phyloP scores from a whole-genome alignment of 2,113 vertebrate genomes.

The Genyomyrus donnyi region DNA sequence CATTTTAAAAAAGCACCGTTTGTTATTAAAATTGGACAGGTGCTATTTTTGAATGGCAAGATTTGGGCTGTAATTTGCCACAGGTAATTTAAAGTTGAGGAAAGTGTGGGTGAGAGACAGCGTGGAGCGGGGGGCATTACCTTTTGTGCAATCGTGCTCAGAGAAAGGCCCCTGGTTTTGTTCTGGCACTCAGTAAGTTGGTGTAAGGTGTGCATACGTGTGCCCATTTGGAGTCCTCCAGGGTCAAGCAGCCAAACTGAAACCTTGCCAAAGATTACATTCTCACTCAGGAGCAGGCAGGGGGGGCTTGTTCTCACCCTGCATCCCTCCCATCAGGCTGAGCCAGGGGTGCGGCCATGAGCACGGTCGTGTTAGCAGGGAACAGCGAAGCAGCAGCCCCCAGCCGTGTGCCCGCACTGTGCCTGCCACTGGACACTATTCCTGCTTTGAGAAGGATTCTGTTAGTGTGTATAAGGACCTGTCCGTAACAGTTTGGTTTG shows the following conservation, averaged over 20 bases:
- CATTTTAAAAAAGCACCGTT: neutral
- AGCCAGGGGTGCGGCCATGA: neutral
- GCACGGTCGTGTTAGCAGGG: neutral
- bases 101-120: neutral
- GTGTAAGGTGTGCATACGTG: neutral
- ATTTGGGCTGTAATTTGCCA: neutral
- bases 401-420: neutral
- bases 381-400: neutral
- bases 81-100: neutral
- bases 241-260: neutral
- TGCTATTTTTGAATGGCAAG: neutral
- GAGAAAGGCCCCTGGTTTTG: neutral
- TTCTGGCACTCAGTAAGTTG: neutral
- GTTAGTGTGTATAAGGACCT: neutral
- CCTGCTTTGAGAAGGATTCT: neutral
- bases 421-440: neutral
- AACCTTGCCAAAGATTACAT: neutral
- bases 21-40: neutral
- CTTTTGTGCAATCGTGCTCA: neutral
- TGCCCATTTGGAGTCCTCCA: neutral
- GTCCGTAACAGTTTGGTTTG: neutral
- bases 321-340: neutral
- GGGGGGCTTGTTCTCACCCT: neutral
- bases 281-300: neutral
- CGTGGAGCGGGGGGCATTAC: neutral